A percentile compares a stretch with the other conserved stretches of the same genome.
These are phyloP conservation scores for Oryzias celebensis DNA, from an alignment of 2,113 vertebrate species.

Conservation along the genomic window DNA sequence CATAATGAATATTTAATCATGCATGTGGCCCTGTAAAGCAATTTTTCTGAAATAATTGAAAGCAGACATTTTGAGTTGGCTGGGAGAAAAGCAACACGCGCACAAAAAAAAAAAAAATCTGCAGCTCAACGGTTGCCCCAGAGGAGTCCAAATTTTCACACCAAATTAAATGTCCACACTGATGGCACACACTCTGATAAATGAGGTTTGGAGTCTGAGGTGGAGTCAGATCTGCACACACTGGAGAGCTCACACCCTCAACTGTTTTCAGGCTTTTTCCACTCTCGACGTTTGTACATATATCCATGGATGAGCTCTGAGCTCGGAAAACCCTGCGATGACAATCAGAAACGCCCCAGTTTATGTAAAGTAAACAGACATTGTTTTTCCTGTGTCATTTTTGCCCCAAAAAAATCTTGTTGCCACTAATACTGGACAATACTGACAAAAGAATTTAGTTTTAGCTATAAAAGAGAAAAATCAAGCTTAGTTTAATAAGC, in stretches of 20 bases:
- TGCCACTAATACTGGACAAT: no score
- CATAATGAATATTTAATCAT: slow-evolving; percentile 92
- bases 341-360: no score
- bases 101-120: slow-evolving; percentile 9
- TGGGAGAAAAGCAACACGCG: slow-evolving; percentile 11
- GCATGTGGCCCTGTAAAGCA: slow-evolving; percentile 81
- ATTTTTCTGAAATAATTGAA: slow-evolving; percentile 90
- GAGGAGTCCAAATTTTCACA: slow-evolving; percentile 71
- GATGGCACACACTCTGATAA: slow-evolving; percentile 75
- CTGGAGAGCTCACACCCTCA: slow-evolving; percentile 8
- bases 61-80: slow-evolving; percentile 83
- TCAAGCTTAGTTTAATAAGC: background rate
- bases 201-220: slow-evolving; percentile 74
- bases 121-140: slow-evolving; percentile 81
- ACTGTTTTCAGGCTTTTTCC: slow-evolving; percentile 2
- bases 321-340: background rate
- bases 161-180: slow-evolving; percentile 82
- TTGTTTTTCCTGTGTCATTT: no score
- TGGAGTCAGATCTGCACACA: slow-evolving; percentile 47
- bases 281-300: slow-evolving; percentile 3
- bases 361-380: no score
- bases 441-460: no score
- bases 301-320: background rate
- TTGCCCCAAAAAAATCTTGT: no score
- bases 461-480: no score